Percentiles rank a stretch among this genome's conserved stretches.
phyloP scores from a whole-genome alignment of 1,140 invertebrate genomes.

The Odontomachus brunneus region DNA sequence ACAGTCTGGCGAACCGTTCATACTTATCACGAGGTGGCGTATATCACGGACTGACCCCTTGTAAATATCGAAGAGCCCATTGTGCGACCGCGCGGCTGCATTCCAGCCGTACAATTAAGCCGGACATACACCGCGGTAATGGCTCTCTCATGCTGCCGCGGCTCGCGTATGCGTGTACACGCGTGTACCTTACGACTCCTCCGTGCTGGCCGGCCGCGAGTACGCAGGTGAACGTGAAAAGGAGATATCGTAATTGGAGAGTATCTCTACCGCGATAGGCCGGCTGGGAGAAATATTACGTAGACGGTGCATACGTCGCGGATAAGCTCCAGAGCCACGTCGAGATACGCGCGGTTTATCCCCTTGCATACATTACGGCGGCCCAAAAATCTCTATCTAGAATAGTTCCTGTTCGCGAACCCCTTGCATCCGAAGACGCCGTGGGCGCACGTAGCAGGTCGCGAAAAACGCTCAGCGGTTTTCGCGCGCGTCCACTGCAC shows the following conservation, averaged over 20 bases:
- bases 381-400: not conserved
- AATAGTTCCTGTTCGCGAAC: not conserved
- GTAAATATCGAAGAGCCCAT: conserved; percentile 62
- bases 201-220: conserved; percentile 12
- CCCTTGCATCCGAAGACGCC: not conserved
- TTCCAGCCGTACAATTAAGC: conserved; percentile 65
- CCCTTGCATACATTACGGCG: not conserved
- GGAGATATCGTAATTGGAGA: conserved; percentile 72
- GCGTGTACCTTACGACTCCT: conserved; percentile 41
- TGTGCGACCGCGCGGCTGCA: conserved; percentile 44
- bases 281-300: conserved; percentile 29
- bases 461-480: no score
- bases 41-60: conserved; percentile 57
- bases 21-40: conserved; percentile 57
- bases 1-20: conserved; percentile 14
- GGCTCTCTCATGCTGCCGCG: conserved; percentile 42
- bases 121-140: conserved; percentile 57
- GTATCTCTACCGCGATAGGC: conserved; percentile 55
- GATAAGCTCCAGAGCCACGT: not conserved
- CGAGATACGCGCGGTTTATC: conserved; percentile 14
- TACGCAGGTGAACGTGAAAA: conserved; percentile 65
- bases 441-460: no score
- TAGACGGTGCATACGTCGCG: not conserved
- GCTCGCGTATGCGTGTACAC: conserved; percentile 30
- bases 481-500: no score